These are phyloP conservation scores for Uloborus plumipes DNA, from an alignment of 2,888 invertebrate genomes.

Conservation along the genomic window DNA sequence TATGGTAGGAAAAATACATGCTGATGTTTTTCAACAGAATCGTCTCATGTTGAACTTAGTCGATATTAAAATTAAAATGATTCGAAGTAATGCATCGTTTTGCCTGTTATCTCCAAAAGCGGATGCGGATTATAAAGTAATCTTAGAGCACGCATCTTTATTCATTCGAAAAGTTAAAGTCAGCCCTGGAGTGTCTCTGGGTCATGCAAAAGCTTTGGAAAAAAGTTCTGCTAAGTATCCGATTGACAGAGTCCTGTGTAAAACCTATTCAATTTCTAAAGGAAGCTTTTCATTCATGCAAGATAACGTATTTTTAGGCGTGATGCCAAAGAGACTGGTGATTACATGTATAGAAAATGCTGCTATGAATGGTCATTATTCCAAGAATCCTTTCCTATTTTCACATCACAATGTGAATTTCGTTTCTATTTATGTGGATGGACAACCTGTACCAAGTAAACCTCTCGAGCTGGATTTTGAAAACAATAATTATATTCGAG, in stretches of 20 bases:
- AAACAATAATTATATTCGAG: constrained; percentile 55
- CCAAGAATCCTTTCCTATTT: constrained; percentile 66
- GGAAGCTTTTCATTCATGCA: constrained; percentile 13
- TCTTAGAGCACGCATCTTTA: constrained; percentile 8
- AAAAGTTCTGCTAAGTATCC: constrained; percentile 14
- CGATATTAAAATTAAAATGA: constrained; percentile 5
- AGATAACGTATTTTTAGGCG: constrained; percentile 13
- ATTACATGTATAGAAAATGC: constrained; percentile 67
- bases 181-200: constrained; percentile 3
- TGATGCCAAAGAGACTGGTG: constrained; percentile 43
- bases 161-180: constrained; percentile 24
- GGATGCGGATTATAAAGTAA: constrained; percentile 11
- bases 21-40: constrained; percentile 20
- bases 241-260: constrained; percentile 17
- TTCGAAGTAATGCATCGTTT: constrained; percentile 20
- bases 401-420: constrained; percentile 65
- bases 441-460: constrained; percentile 65
- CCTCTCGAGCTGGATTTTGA: constrained; percentile 44
- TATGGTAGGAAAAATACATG: constrained; percentile 16
- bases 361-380: constrained; percentile 65
- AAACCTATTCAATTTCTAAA: constrained; percentile 4
- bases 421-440: constrained; percentile 65
- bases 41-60: constrained; percentile 18
- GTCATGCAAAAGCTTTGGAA: constrained; percentile 15
- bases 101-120: background rate